Evolutionary conservation across 2,797 vertebrate species (phyloP), one percentile per base, ranked within the genome.

Genomic region (Halcyon leucocephala): DNA sequence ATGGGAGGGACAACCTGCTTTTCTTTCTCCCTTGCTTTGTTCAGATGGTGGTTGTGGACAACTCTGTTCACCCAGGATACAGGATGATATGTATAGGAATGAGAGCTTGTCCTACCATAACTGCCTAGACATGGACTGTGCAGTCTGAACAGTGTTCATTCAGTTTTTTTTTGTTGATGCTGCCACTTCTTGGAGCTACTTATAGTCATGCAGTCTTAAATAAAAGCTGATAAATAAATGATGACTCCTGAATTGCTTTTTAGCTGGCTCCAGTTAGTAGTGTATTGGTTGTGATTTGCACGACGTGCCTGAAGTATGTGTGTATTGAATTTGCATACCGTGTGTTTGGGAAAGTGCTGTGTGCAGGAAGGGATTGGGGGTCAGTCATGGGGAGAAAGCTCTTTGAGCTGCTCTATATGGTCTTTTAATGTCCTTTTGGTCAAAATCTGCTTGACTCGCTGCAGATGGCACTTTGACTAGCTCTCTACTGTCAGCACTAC

Each of bases 221-320:
- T 80, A 52, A 87, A 85, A 89, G 13, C 19, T 51, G 31, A 4
- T 46, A 21, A 51, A 72, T 0, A 21, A 51, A 72, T 0, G 0
- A 26, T 57, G 35, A 15, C 21, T 87, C 25, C 48, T 24, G 37
- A 60, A 42, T 20, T 49, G n/a, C 6, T 60, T 81, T 85, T 41
- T 55, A 28, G 52, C 39, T 42, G 20, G 8, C 33, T 81, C 12
- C 33, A 25, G 6, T 71, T 46, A 22, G 10, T n/a, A 17, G 14
- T 28, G 15, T 65, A 5, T 71, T 52, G 19, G 12, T 19, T 89
- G 61, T 12, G n/a, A 42, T n/a, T 77, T 55, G 25, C 2, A 13
- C 0, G 0, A n/a, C 17, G 37, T 48, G 46, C 21, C 33, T 74
- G 18, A 48, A 37, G 12, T 48, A 10, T 17, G n/a, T 77, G 26